phyloP scores from a whole-genome alignment of 2,797 vertebrate genomes.

The Ara ararauna region DNA sequence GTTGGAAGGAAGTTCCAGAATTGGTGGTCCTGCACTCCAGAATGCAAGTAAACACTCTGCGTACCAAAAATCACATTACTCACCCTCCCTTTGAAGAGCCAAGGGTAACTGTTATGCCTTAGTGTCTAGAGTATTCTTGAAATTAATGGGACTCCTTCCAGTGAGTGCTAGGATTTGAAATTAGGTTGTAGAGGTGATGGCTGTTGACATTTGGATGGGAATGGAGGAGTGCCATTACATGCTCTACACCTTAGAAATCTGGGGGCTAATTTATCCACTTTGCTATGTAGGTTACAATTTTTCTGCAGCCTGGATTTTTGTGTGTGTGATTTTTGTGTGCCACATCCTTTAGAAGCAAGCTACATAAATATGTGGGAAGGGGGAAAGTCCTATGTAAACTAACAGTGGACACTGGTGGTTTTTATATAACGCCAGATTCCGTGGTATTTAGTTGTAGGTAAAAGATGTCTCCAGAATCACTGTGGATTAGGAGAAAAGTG shows the following conservation, averaged over 20 bases:
- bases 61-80: neutral
- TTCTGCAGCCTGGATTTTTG: neutral
- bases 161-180: neutral
- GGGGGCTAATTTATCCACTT: neutral
- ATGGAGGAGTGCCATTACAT: neutral
- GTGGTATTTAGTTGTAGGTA: neutral
- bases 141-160: neutral
- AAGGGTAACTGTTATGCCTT: neutral
- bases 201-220: slow-evolving; percentile 23
- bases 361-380: neutral
- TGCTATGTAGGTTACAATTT: neutral
- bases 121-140: neutral
- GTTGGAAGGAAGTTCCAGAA: neutral
- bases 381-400: neutral
- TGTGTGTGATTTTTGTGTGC: neutral
- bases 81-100: neutral
- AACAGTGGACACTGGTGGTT: rapidly evolving
- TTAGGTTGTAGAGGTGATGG: neutral
- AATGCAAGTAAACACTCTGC: neutral
- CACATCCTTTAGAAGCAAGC: neutral
- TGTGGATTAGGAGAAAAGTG: neutral
- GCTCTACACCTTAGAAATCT: neutral
- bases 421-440: neutral
- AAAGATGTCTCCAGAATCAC: neutral
- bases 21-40: neutral